Evolutionary conservation across 2,113 vertebrate species (phyloP).

Genomic region (Suncus etruscus): DNA sequence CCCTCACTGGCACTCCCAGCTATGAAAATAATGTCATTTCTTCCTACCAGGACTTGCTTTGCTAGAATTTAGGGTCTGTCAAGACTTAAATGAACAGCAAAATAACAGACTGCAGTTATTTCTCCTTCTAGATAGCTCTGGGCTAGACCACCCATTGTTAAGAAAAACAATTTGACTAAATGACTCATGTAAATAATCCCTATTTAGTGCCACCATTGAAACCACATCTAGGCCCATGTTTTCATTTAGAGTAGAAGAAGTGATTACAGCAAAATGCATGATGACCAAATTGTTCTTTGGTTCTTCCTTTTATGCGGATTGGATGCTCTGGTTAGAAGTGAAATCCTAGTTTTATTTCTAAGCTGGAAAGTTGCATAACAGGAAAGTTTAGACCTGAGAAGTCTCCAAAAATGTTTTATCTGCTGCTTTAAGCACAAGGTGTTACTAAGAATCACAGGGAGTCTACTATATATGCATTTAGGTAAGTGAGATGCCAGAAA

Average conservation of each 20-base stretch:
- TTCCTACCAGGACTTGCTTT: not conserved
- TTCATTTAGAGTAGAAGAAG: not conserved
- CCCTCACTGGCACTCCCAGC: accelerated
- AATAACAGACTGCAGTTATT: not conserved
- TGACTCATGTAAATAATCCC: conserved; percentile 33
- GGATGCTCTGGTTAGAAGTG: not conserved
- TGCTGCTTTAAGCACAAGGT: not conserved
- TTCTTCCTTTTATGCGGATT: not conserved
- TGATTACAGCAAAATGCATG: not conserved
- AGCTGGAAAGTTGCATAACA: not conserved
- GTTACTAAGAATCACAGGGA: not conserved
- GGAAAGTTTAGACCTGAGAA: accelerated
- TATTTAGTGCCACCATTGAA: conserved; percentile 5
- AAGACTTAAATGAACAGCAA: conserved; percentile 31
- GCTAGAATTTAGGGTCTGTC: not conserved
- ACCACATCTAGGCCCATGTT: not conserved
- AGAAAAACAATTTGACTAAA: conserved; percentile 54
- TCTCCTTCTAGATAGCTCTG: conserved; percentile 4
- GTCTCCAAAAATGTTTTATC: not conserved
- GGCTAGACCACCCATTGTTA: conserved; percentile 26
- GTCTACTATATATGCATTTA: not conserved
- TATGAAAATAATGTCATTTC: not conserved
- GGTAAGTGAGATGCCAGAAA: not conserved
- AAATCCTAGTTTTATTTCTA: not conserved
- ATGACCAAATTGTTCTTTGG: not conserved